These are phyloP conservation scores for Bambusicola thoracicus DNA, from an alignment of 2,113 vertebrate genomes.

Conservation along the genomic window DNA sequence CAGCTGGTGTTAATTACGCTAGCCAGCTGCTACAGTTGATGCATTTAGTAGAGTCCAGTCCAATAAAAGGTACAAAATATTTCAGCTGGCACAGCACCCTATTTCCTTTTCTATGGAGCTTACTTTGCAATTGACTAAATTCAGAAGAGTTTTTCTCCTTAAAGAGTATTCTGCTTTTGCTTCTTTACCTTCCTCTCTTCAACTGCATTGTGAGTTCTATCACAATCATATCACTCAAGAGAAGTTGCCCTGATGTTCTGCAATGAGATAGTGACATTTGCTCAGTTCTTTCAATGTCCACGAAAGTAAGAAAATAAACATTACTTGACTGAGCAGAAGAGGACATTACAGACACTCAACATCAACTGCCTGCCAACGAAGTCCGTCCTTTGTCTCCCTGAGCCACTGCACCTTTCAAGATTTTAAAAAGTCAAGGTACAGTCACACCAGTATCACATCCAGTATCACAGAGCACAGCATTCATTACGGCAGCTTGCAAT, in stretches of 20 bases:
- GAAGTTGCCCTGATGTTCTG: not conserved
- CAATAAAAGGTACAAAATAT: slow-evolving; percentile 3
- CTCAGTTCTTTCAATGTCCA: not conserved
- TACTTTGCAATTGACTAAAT: not conserved
- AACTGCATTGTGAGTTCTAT: not conserved
- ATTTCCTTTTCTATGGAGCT: not conserved
- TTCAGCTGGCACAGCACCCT: not conserved
- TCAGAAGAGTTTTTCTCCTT: not conserved
- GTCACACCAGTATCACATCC: not conserved
- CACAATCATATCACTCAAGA: not conserved
- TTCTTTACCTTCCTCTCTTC: not conserved
- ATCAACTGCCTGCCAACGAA: not conserved
- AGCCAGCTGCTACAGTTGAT: not conserved
- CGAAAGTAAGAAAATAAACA: not conserved
- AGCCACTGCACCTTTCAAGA: not conserved
- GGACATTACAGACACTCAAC: not conserved
- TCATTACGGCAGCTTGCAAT: not conserved
- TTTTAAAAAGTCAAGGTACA: not conserved
- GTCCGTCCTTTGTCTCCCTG: not conserved
- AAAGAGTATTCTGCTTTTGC: not conserved
- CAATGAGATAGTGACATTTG: not conserved
- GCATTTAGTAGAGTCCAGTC: not conserved
- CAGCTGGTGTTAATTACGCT: slow-evolving; percentile 13
- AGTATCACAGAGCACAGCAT: fast-evolving
- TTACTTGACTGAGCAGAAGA: not conserved